Percentiles rank a stretch among this genome's conserved stretches.
These are phyloP conservation scores for Phyllotreta striolata DNA, from an alignment of 2,888 invertebrate genomes.

Conservation along the genomic window DNA sequence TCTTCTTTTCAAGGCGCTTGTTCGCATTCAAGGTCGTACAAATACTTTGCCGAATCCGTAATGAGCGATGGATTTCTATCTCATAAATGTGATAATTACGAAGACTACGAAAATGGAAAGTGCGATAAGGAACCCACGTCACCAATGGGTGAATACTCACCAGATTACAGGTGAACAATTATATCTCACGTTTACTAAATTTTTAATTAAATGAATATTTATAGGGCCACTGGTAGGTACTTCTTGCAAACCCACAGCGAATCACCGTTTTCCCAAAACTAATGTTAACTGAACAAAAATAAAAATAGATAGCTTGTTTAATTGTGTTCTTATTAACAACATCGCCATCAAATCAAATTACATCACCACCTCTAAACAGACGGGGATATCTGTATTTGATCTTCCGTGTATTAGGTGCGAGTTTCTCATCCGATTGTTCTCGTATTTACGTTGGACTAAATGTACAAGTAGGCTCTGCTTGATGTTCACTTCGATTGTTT, in stretches of 20 bases:
- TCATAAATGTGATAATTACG: constrained; percentile 32
- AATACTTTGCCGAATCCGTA: constrained; percentile 59
- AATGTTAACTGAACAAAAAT: constrained; percentile 1
- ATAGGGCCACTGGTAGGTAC: constrained; percentile 64
- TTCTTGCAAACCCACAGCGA: constrained; percentile 69
- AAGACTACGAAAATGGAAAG: constrained; percentile 24
- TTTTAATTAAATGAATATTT: neutral
- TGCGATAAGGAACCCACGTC: constrained; percentile 38
- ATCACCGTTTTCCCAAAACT: constrained; percentile 59
- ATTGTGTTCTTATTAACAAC: neutral
- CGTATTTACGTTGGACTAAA: constrained; percentile 55
- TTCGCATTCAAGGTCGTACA: constrained; percentile 60
- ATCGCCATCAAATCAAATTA: too few species aligned
- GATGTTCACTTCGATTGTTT: constrained; percentile 57
- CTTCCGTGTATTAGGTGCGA: constrained; percentile 28
- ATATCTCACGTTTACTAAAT: too few species aligned
- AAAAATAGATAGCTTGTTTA: neutral
- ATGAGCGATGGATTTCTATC: constrained; percentile 30
- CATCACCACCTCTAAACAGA: constrained; percentile 4
- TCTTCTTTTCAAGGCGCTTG: constrained; percentile 51
- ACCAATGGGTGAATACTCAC: constrained; percentile 20
- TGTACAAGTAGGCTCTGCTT: constrained; percentile 51
- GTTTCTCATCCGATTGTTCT: constrained; percentile 52
- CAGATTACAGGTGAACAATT: constrained; percentile 22
- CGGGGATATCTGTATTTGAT: constrained; percentile 45